Conservation (phyloP, 1,140 invertebrate species). For the Uloborus diversus region DNA sequence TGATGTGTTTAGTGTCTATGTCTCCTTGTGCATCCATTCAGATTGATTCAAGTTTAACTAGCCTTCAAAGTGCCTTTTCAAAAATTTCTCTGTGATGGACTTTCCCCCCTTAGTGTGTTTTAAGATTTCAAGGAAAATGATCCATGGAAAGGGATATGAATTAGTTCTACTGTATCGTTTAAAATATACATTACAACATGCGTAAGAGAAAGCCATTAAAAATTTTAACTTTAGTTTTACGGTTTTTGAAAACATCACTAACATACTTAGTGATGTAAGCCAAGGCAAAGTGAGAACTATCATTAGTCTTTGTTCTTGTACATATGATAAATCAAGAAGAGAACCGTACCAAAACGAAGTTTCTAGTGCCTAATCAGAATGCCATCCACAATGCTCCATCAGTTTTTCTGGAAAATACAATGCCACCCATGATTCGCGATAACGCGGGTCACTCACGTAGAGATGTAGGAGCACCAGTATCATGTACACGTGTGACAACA, state of each 20-base stretch:
- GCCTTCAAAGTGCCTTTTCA: too few relatives aligned
- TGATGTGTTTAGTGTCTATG: neutral
- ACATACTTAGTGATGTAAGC: slow-evolving; percentile 26
- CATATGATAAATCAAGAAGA: slow-evolving; percentile 53
- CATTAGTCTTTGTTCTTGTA: slow-evolving; percentile 8
- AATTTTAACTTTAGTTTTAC: slow-evolving; percentile 42
- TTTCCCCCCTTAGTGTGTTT: too few relatives aligned
- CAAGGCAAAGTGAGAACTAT: slow-evolving; percentile 29
- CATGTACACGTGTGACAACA: slow-evolving; percentile 47
- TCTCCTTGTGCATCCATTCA: too few relatives aligned
- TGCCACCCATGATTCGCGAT: slow-evolving; percentile 50
- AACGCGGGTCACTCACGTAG: slow-evolving; percentile 37
- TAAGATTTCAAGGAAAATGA: too few relatives aligned
- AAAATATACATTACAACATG: slow-evolving; percentile 21
- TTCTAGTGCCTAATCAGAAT: slow-evolving; percentile 41
- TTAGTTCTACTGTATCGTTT: too few relatives aligned
- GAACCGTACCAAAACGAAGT: slow-evolving; percentile 36
- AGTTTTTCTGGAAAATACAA: neutral
- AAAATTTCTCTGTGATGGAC: too few relatives aligned
- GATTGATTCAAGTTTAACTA: too few relatives aligned
- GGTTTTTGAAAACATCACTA: neutral
- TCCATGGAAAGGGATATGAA: neutral
- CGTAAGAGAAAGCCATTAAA: slow-evolving; percentile 52
- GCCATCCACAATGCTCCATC: slow-evolving; percentile 3
- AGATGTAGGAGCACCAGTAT: slow-evolving; percentile 49